A percentile compares a stretch with the other conserved stretches of the same genome.
These are phyloP conservation scores for Chaetoderma sp. DNA, from an alignment of 2,888 invertebrate genomes.

Conservation along the genomic window DNA sequence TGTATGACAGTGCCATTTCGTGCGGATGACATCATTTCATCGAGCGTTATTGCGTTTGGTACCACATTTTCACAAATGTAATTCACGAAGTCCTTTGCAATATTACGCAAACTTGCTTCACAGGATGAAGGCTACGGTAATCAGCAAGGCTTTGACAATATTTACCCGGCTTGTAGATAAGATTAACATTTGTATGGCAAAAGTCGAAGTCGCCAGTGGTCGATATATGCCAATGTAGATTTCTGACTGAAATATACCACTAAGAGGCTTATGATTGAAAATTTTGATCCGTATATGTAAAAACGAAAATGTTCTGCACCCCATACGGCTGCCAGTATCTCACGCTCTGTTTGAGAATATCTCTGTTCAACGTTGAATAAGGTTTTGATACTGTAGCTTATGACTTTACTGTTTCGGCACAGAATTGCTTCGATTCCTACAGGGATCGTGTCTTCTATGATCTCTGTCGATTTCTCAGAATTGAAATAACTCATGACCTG, in stretches of 20 bases:
- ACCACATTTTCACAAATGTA: conserved; percentile 27
- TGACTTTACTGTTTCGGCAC: conserved; percentile 9
- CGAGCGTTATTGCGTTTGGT: conserved; percentile 36
- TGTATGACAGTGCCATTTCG: not conserved
- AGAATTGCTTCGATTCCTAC: conserved; percentile 26
- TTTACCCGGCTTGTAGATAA: conserved; percentile 37
- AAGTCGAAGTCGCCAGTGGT: conserved; percentile 36
- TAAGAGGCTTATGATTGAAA: conserved; percentile 44
- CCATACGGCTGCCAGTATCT: conserved; percentile 35
- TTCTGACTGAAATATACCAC: conserved; percentile 33
- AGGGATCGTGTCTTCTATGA: conserved; percentile 24
- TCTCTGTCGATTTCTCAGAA: conserved; percentile 1
- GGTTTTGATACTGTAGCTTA: conserved; percentile 12
- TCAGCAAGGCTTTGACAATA: conserved; percentile 39
- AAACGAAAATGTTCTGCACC: conserved; percentile 37
- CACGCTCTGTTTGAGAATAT: conserved; percentile 30
- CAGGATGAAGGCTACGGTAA: conserved; percentile 38
- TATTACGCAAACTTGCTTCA: conserved; percentile 9
- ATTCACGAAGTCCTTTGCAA: conserved; percentile 31
- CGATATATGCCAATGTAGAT: conserved; percentile 31
- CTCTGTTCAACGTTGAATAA: conserved; percentile 17
- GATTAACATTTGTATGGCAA: conserved; percentile 29
- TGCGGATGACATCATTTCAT: not conserved
- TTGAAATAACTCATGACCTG: conserved; percentile 22
- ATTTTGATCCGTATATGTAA: conserved; percentile 36